A percentile compares a stretch with the other conserved stretches of the same genome.
Conservation (phyloP, 2,888 invertebrate species). For the Drosophila melanosoma region DNA sequence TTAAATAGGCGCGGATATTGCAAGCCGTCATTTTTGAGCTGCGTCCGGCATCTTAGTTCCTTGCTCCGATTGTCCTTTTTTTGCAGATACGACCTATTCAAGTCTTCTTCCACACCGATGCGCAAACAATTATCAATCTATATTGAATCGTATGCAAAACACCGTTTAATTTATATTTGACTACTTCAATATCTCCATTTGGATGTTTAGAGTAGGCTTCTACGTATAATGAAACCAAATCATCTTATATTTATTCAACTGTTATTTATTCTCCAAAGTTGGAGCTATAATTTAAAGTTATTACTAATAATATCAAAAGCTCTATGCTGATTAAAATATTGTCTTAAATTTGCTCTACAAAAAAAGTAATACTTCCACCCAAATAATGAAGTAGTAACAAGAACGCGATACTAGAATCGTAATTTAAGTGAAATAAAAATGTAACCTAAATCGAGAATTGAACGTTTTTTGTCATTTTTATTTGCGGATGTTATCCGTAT, state of each 20-base stretch:
- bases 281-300: not conserved
- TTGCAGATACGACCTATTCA: slow-evolving; percentile 26
- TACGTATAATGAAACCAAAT: not conserved
- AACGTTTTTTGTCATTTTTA: not conserved
- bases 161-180: not conserved
- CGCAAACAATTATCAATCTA: slow-evolving; percentile 53
- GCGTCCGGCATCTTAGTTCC: slow-evolving; percentile 60
- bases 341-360: not conserved
- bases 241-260: not conserved
- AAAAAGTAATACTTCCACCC: not conserved
- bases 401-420: not conserved
- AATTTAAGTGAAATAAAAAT: not conserved
- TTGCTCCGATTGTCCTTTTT: slow-evolving; percentile 44
- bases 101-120: slow-evolving; percentile 22
- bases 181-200: not conserved
- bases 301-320: not conserved
- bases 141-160: slow-evolving; percentile 9
- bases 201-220: not conserved
- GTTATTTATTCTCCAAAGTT: not conserved
- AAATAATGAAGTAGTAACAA: not conserved
- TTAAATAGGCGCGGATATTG: slow-evolving; percentile 53
- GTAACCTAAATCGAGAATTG: not conserved
- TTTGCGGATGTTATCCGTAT: not conserved
- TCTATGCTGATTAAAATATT: not conserved
- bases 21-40: slow-evolving; percentile 44